Conservation (phyloP, 2,113 vertebrate species). For the Tapirus terrestris region DNA sequence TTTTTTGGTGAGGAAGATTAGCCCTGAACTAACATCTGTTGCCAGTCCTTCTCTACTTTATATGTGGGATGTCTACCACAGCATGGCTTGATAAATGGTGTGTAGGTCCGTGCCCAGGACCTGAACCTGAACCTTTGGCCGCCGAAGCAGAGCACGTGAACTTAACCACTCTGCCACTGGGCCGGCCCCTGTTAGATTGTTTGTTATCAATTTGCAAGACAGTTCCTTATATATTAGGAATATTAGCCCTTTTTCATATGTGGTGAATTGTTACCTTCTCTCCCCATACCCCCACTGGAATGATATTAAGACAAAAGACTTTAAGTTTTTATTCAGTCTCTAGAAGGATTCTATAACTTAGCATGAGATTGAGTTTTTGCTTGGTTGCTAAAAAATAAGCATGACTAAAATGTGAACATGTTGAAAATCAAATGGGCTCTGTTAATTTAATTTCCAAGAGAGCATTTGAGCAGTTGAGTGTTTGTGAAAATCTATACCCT, state of each 20-base stretch:
- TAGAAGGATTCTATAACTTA: background rate
- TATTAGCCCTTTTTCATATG: background rate
- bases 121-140: no score
- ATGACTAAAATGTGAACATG: conserved; percentile 37
- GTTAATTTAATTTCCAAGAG: conserved; percentile 63
- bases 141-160: no score
- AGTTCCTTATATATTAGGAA: background rate
- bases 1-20: no score
- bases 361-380: conserved; percentile 30
- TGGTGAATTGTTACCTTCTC: background rate
- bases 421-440: conserved; percentile 61
- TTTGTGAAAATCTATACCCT: conserved; percentile 31
- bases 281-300: background rate
- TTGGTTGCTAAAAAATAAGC: background rate
- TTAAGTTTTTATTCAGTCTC: background rate
- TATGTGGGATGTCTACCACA: no score
- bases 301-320: background rate
- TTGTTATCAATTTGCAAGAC: background rate
- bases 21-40: no score
- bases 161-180: no score
- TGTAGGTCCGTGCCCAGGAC: no score
- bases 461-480: conserved; percentile 25
- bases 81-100: no score
- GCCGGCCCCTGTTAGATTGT: background rate
- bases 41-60: no score